phyloP scores from a whole-genome alignment of 2,888 invertebrate genomes.

The Eupithecia inturbata region DNA sequence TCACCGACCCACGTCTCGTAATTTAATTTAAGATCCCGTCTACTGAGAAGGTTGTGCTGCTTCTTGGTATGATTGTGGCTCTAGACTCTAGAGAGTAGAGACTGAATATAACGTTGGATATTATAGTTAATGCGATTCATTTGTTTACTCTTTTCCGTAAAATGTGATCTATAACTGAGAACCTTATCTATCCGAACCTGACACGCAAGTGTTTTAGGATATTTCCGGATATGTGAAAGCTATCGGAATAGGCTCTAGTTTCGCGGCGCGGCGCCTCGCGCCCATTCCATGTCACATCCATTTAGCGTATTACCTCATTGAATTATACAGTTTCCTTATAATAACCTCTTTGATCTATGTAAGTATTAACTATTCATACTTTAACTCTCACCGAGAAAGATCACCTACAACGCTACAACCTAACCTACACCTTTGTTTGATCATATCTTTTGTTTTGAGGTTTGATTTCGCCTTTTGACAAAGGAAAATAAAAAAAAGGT shows the following conservation, averaged over 20 bases:
- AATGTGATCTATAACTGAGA: background rate
- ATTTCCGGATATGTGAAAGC: background rate
- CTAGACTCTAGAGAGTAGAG: too few species aligned
- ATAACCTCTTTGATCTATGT: background rate
- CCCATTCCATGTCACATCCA: background rate
- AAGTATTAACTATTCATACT: background rate
- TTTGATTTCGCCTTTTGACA: too few species aligned
- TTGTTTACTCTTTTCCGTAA: too few species aligned
- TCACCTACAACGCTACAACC: too few species aligned
- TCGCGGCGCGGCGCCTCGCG: background rate
- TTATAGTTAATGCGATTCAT: too few species aligned
- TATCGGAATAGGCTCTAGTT: background rate
- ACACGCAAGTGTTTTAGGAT: background rate
- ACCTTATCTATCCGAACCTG: background rate
- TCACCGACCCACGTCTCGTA: background rate
- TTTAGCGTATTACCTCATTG: background rate
- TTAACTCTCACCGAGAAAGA: background rate
- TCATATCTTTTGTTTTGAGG: too few species aligned
- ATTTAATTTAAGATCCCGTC: background rate
- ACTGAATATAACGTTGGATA: background rate
- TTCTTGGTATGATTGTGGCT: background rate
- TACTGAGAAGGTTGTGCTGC: background rate
- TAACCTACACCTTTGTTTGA: too few species aligned
- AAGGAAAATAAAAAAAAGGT: too few species aligned
- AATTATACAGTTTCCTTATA: background rate